Evolutionary conservation across 2,888 invertebrate species (phyloP).

Genomic region (Thera britannica): DNA sequence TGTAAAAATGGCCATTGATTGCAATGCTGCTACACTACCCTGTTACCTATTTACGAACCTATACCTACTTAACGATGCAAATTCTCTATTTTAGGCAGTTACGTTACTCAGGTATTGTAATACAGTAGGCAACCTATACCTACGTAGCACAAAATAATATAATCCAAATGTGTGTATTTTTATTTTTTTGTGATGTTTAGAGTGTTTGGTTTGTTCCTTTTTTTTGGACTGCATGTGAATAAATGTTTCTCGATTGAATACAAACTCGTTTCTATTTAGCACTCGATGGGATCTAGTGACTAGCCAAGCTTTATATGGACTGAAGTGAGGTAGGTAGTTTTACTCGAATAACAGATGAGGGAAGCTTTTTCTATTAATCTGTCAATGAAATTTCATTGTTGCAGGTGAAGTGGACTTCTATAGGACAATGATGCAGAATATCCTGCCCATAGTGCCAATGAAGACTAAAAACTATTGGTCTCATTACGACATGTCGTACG

Average conservation of each 20-base stretch:
- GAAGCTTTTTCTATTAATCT: conserved; percentile 27
- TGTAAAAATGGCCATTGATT: too few species aligned
- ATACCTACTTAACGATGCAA: too few species aligned
- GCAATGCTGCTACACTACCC: too few species aligned
- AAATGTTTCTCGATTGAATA: conserved; percentile 76
- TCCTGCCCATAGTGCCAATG: conserved; percentile 78
- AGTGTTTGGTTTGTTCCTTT: conserved; percentile 81
- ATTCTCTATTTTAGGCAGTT: too few species aligned
- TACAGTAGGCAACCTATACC: neutral
- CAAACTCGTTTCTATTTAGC: conserved; percentile 28
- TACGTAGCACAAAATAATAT: conserved; percentile 56
- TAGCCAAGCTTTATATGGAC: conserved; percentile 1
- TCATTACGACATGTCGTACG: conserved; percentile 75
- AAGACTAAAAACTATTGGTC: conserved; percentile 82
- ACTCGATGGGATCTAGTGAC: neutral
- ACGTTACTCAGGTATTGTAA: too few species aligned
- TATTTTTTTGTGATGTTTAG: conserved; percentile 71
- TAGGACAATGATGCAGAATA: conserved; percentile 80
- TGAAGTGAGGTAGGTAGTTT: conserved; percentile 28
- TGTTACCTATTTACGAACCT: too few species aligned
- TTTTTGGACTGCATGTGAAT: conserved; percentile 79
- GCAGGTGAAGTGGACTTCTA: conserved; percentile 82
- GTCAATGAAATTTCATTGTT: conserved; percentile 68
- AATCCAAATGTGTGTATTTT: conserved; percentile 60
- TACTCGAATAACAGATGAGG: neutral